Percentiles rank a stretch among this genome's conserved stretches.
Evolutionary conservation across 1,140 invertebrate species (phyloP).

Genomic region (Micrasema minimum): DNA sequence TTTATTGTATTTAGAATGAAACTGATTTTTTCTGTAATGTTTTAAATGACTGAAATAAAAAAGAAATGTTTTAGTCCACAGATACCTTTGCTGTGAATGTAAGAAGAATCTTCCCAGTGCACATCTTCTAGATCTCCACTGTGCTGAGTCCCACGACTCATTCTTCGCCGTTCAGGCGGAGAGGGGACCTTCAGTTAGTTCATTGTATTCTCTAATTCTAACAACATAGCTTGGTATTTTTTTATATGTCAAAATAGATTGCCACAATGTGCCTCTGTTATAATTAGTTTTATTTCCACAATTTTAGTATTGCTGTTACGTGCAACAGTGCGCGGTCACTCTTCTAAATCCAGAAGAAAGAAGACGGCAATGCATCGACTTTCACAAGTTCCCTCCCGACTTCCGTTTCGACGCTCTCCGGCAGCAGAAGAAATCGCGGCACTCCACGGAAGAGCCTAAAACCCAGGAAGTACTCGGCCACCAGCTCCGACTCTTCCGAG

Average conservation of each 20-base stretch:
- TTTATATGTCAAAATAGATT: too few relatives aligned
- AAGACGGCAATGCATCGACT: conserved; percentile 69
- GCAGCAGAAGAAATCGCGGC: conserved; percentile 34
- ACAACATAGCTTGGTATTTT: background rate
- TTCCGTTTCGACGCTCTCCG: conserved; percentile 61
- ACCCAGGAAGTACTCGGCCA: conserved; percentile 26
- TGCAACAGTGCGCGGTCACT: conserved; percentile 71
- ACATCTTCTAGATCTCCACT: conserved; percentile 76
- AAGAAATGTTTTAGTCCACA: conserved; percentile 53
- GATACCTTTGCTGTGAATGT: conserved; percentile 65
- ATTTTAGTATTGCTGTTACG: conserved; percentile 71
- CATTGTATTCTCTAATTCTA: conserved; percentile 25
- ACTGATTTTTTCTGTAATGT: too few relatives aligned
- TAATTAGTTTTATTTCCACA: conserved; percentile 59
- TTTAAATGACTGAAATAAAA: too few relatives aligned
- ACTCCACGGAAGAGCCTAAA: conserved; percentile 45
- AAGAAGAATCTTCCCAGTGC: conserved; percentile 71
- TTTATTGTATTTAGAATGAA: too few relatives aligned
- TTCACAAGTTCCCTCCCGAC: conserved; percentile 74
- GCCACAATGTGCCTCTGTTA: too few relatives aligned
- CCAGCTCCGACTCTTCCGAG: background rate
- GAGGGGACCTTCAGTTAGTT: conserved; percentile 72
- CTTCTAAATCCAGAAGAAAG: conserved; percentile 68
- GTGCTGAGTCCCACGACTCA: conserved; percentile 75
- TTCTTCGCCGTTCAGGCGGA: conserved; percentile 73